Evolutionary conservation across 2,888 invertebrate species (phyloP).

Genomic region (Bugula neritina): DNA sequence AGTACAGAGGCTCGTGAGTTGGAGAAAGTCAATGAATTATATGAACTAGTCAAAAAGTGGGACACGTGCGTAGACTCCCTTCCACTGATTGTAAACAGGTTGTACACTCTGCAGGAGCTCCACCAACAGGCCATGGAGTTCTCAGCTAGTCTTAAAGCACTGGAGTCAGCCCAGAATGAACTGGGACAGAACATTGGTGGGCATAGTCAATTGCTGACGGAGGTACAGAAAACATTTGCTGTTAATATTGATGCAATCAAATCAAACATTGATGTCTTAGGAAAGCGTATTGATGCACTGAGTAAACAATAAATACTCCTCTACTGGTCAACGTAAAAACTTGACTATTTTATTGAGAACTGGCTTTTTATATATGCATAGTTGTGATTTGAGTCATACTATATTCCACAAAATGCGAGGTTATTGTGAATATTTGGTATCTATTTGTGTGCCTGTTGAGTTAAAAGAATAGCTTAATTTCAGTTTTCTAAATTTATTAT

Average conservation of each 20-base stretch:
- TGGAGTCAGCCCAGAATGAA: conserved; percentile 19
- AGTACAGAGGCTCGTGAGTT: background rate
- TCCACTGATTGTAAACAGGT: conserved; percentile 73
- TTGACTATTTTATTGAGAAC: too few species aligned
- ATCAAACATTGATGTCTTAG: conserved; percentile 39
- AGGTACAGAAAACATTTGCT: conserved; percentile 37
- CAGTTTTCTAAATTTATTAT: too few species aligned
- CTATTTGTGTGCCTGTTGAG: too few species aligned
- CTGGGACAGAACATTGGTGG: background rate
- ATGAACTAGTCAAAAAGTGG: conserved; percentile 78
- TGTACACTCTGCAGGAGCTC: conserved; percentile 76
- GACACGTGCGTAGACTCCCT: conserved; percentile 73
- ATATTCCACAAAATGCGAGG: too few species aligned
- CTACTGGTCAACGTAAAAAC: too few species aligned
- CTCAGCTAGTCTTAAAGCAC: conserved; percentile 18
- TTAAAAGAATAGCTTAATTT: too few species aligned
- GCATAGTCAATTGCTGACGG: background rate
- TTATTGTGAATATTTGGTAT: too few species aligned
- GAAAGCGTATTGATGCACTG: conserved; percentile 36
- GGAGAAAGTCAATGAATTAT: conserved; percentile 70
- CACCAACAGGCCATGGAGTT: conserved; percentile 74
- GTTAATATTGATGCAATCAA: conserved; percentile 40
- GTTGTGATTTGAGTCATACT: too few species aligned
- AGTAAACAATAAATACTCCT: too few species aligned
- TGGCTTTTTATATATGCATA: too few species aligned